Evolutionary conservation across 2,888 invertebrate species (phyloP), one percentile per base, ranked within the genome.

Genomic region (Melanargia galathea): DNA sequence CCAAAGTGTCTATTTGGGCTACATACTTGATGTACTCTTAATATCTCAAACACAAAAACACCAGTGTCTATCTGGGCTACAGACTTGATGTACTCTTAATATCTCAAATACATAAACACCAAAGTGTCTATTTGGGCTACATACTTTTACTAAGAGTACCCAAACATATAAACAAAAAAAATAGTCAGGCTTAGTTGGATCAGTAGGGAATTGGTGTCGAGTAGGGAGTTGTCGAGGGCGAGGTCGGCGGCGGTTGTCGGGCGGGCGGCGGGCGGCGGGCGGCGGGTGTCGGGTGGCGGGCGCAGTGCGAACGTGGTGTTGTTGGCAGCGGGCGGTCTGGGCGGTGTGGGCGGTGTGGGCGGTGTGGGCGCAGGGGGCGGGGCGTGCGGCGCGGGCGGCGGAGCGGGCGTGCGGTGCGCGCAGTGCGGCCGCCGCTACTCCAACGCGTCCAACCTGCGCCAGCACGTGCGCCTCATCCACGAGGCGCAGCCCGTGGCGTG

Each of bases 401-500:
- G 78, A 76, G 79, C 76, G 70, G 83, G 83, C 74, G 88, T 87
- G 82, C 90, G 93, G 79, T 94, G 94, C 87, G 93, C 92, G 79
- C 93, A 93, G 88, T 94, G 94, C 91, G 94, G 94, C 75, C 93
- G 94, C 76, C 93, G 93, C 86, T 94, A 94, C 92, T 94, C 94
- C 83, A 94, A 94, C 84, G 93, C 93, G 81, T 94, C 94, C 90
- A 95, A 95, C 92, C 93, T 95, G 80, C 93, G 94, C 77, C 95
- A 95, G 88, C 95, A 95, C 91, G 93, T 95, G 85, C 94, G 94
- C 77, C 94, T 95, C 78, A 94, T 95, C 83, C 95, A 95, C 90
- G 93, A 93, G 84, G 94, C 94, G 77, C 92, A 93, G 82, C 94
- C 94, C 90, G 94, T 93, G 73, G 93, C 92, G 80, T 95, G 95